Evolutionary conservation across 1,140 invertebrate species (phyloP).

Genomic region (Helicoverpa armigera): DNA sequence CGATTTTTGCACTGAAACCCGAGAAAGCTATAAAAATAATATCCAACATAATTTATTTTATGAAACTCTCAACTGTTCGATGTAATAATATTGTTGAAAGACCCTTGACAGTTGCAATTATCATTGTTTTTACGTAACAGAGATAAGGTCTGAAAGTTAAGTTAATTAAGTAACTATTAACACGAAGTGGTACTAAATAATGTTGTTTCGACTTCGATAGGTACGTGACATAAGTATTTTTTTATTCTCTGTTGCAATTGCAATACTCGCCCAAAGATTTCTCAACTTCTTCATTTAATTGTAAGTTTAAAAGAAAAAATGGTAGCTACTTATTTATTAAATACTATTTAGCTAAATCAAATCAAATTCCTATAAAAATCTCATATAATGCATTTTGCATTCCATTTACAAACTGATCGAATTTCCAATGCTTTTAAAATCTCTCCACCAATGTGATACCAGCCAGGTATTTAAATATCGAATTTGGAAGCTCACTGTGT

Average conservation of each 20-base stretch:
- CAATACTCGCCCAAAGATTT: too few relatives aligned
- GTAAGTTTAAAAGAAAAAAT: neutral
- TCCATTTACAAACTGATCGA: slow-evolving; percentile 1
- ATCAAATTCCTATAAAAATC: neutral
- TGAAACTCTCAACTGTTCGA: too few relatives aligned
- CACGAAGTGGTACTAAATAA: neutral
- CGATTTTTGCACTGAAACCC: too few relatives aligned
- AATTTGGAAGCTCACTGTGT: slow-evolving; percentile 14
- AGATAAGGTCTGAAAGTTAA: neutral
- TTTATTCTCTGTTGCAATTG: neutral
- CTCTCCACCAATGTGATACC: neutral
- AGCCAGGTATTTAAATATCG: slow-evolving; percentile 17
- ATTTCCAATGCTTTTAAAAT: slow-evolving; percentile 4
- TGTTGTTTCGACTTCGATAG: neutral
- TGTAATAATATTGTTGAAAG: neutral
- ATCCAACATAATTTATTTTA: too few relatives aligned
- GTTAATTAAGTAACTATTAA: neutral
- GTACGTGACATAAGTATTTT: neutral
- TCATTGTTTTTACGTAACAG: neutral
- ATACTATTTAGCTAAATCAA: neutral
- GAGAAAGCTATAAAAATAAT: too few relatives aligned
- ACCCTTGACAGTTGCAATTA: neutral
- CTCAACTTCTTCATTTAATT: too few relatives aligned
- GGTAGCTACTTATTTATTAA: too few relatives aligned
- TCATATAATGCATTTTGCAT: neutral